Evolutionary conservation across 1,140 invertebrate species (phyloP).

Genomic region (Drosophila sproati): DNA sequence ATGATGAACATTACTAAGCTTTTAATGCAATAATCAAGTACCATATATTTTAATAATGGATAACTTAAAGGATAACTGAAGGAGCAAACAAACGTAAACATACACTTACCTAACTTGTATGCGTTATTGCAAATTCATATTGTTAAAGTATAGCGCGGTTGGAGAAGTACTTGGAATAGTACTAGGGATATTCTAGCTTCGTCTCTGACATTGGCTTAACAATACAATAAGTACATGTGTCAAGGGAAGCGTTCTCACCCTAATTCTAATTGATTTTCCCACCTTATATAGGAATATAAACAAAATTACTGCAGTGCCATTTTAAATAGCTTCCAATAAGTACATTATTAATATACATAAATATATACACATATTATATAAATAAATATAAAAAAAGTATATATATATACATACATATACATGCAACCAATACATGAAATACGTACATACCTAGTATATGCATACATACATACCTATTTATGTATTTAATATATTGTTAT

Average conservation of each 20-base stretch:
- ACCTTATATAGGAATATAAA: conserved; percentile 83
- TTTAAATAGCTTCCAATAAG: conserved; percentile 84
- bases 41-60: conserved; percentile 73
- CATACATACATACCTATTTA: conserved; percentile 70
- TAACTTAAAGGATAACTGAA: conserved; percentile 45
- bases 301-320: conserved; percentile 84
- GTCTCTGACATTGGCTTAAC: conserved; percentile 23
- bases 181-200: conserved; percentile 47
- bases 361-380: conserved; percentile 54
- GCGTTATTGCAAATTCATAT: conserved; percentile 42
- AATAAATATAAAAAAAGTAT: conserved; percentile 29
- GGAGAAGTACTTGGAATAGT: conserved; percentile 29
- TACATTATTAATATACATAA: conserved; percentile 54
- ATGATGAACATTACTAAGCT: conserved; percentile 73
- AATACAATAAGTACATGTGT: conserved; percentile 8
- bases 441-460: conserved; percentile 68
- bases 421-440: conserved; percentile 30
- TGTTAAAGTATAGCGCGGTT: conserved; percentile 40
- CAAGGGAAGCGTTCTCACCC: conserved; percentile 40
- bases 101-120: conserved; percentile 28
- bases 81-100: background rate
- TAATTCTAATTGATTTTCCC: conserved; percentile 84
- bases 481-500: conserved; percentile 77
- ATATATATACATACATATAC: conserved; percentile 38
- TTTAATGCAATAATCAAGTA: conserved; percentile 82